Evolutionary conservation across 1,140 invertebrate species (phyloP).

Genomic region (Arion vulgaris): DNA sequence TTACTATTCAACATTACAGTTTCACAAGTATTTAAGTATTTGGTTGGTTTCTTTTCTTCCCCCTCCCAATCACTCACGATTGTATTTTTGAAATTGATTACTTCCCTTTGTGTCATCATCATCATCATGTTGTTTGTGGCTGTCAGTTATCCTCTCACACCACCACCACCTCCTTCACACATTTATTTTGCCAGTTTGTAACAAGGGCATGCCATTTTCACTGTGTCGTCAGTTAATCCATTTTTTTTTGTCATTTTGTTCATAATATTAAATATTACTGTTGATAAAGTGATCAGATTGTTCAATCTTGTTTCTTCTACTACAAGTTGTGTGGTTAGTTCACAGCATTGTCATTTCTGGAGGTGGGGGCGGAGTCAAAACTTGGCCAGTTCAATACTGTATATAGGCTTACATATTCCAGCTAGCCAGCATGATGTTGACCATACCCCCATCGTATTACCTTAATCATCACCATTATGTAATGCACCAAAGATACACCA

Average conservation of each 20-base stretch:
- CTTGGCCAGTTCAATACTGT: too few species aligned
- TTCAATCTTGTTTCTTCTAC: too few species aligned
- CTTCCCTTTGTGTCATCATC: neutral
- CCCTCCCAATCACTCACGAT: too few species aligned
- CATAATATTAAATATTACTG: constrained; percentile 23
- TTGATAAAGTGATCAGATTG: neutral
- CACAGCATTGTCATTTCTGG: too few species aligned
- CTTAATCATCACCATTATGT: too few species aligned
- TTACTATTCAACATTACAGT: neutral
- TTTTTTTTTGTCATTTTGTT: constrained; percentile 23
- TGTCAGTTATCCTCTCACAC: neutral
- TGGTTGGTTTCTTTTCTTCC: neutral
- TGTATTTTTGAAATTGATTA: neutral
- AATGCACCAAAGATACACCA: too few species aligned
- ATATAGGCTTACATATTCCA: too few species aligned
- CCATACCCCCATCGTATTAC: too few species aligned
- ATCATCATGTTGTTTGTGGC: neutral
- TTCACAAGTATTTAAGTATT: neutral
- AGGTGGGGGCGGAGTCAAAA: too few species aligned
- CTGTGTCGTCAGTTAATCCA: neutral
- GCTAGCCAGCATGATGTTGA: too few species aligned
- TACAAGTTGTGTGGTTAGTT: too few species aligned
- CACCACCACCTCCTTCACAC: neutral
- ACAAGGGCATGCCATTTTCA: constrained; percentile 1
- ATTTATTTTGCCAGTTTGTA: neutral